Evolutionary conservation across 92 coral and sea anemone species (phyloP), one percentile per base, ranked within the genome.

Genomic region (Epizoanthus ramosus): DNA sequence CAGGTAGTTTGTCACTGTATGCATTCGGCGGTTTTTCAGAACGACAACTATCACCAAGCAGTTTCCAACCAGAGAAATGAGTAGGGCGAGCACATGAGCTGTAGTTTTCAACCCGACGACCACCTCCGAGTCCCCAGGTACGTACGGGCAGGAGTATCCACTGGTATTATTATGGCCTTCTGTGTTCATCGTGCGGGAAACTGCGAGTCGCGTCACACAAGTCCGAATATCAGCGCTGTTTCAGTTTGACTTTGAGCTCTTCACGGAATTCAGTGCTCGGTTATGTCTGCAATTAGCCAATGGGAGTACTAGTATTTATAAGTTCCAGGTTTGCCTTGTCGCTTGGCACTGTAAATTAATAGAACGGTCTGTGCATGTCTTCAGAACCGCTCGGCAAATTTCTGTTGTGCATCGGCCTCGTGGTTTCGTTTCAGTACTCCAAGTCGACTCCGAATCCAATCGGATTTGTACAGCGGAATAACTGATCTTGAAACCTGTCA

Each of bases 1-100:
- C 54, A 93, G 56, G 79, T 89, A 93, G 84, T 93, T 93, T 58
- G 98, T 93, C 35, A 93, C 91, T 35, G 93, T 91, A 59, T 83
- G 95, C 98, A 93, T 93, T 10, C 89, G 89, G 10, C 91, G 88
- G 80, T 93, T 91, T 68, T 79, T 45, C 3, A 83, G 16, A 64
- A 93, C 95, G n/a, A 90, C 94, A 60, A 74, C 82, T 56, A 93
- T 87, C 80, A 93, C 95, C 15, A 93, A 84, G 53, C 87, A 64
- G 68, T 93, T 93, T 3, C 98, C 98, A 67, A 90, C 19, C 69
- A 91, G 52, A 14, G 94, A 90, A 2, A 90, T 74, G 47, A 89
- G 45, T 63, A 88, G 50, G 61, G 88, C 86, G 73, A 91, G 69
- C 47, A 85, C 79, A 84, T 88, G 91, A 43, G 88, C 90, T 63